A percentile compares a stretch with the other conserved stretches of the same genome.
These are phyloP conservation scores for Sclerurus mexicanus DNA, from an alignment of 2,113 vertebrate genomes.

Conservation along the genomic window DNA sequence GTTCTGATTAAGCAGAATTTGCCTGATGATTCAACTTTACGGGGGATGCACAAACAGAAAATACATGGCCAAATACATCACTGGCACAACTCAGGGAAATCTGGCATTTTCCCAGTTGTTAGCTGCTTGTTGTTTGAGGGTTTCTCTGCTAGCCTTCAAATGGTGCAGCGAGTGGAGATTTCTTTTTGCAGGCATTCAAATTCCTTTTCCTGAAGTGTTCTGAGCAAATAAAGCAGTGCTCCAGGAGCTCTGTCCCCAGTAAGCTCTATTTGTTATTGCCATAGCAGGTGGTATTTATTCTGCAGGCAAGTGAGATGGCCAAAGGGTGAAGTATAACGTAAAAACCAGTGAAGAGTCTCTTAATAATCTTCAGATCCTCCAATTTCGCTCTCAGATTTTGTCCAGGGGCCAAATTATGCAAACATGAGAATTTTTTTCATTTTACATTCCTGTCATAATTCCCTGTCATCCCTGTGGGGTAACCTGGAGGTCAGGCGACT, in stretches of 20 bases:
- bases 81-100: neutral
- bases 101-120: neutral
- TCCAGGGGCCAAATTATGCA: neutral
- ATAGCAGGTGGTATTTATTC: neutral
- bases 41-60: neutral
- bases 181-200: neutral
- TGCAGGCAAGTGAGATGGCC: neutral
- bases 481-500: neutral
- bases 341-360: neutral
- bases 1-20: constrained; percentile 14
- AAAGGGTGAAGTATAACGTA: neutral
- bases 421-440: neutral
- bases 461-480: neutral
- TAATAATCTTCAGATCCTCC: neutral
- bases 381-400: neutral
- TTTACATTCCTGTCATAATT: neutral
- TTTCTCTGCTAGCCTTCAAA: neutral
- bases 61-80: neutral
- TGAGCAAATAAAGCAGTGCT: neutral
- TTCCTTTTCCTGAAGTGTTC: neutral
- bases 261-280: neutral
- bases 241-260: neutral
- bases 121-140: neutral
- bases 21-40: constrained; percentile 22
- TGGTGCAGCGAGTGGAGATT: neutral